These are phyloP conservation scores for Cerceris ruficornis DNA, from an alignment of 2,888 invertebrate genomes.

Conservation along the genomic window DNA sequence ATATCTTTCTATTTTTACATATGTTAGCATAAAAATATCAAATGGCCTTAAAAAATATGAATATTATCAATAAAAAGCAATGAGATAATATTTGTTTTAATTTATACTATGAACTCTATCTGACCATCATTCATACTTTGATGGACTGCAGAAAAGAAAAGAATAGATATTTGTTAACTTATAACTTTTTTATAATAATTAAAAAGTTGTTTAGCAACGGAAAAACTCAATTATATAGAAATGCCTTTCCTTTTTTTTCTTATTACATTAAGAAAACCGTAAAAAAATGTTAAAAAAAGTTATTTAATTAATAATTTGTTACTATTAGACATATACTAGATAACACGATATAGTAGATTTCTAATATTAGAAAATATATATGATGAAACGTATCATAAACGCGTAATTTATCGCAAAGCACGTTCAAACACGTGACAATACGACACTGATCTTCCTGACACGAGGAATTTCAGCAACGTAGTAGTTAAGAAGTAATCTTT, in stretches of 20 bases:
- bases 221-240: not conserved
- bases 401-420: conserved; percentile 16
- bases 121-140: no score
- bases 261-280: no score
- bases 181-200: not conserved
- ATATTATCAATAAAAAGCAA: no score
- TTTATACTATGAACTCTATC: no score
- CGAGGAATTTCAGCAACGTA: not conserved
- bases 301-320: no score
- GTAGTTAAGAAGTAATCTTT: conserved; percentile 8
- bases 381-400: not conserved
- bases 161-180: not conserved
- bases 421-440: conserved; percentile 16
- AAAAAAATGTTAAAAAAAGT: no score
- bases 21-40: not conserved
- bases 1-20: not conserved
- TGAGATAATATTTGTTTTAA: no score
- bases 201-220: not conserved
- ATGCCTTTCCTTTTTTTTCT: no score
- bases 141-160: no score
- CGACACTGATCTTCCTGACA: conserved; percentile 10
- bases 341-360: not conserved
- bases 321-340: not conserved
- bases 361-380: not conserved
- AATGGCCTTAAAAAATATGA: no score